These are phyloP conservation scores for Notolepis coatsorum DNA, from an alignment of 2,797 vertebrate genomes.

Conservation along the genomic window DNA sequence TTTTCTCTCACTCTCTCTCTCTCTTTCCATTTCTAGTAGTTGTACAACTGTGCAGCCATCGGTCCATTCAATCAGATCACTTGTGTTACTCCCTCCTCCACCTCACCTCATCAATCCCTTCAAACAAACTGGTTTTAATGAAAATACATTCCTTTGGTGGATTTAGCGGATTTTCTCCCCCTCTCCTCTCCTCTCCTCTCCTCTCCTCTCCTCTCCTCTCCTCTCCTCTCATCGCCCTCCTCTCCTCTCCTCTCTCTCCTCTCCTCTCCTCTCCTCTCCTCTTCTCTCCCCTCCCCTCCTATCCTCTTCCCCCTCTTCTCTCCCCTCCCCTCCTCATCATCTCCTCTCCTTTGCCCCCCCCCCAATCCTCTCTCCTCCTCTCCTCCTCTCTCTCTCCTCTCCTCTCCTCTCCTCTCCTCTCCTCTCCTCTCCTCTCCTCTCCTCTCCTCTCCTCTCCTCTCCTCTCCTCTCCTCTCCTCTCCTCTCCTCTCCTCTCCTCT, in stretches of 20 bases:
- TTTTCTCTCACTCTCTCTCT: background rate
- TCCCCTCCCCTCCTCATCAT: too few species aligned
- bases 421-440: conserved; percentile 10
- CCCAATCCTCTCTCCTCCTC: conserved; percentile 61
- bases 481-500: too few species aligned
- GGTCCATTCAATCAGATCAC: conserved; percentile 51
- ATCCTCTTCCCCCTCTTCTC: too few species aligned
- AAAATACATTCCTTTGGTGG: conserved; percentile 80
- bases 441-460: conserved; percentile 61
- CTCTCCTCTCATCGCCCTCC: conserved; percentile 9
- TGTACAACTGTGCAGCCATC: conserved; percentile 35
- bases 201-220: too few species aligned
- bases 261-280: conserved; percentile 44
- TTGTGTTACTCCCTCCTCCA: conserved; percentile 49
- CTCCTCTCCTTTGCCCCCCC: conserved; percentile 7
- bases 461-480: conserved; percentile 23
- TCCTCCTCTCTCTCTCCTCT: conserved; percentile 30
- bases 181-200: conserved; percentile 42
- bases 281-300: conserved; percentile 49
- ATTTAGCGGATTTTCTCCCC: conserved; percentile 75
- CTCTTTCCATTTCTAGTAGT: conserved; percentile 43
- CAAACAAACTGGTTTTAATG: conserved; percentile 80
- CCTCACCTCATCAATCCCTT: conserved; percentile 68
- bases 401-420: too few species aligned
- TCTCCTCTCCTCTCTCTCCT: conserved; percentile 8